phyloP scores from a whole-genome alignment of 2,113 vertebrate species.

The Lathamus discolor region DNA sequence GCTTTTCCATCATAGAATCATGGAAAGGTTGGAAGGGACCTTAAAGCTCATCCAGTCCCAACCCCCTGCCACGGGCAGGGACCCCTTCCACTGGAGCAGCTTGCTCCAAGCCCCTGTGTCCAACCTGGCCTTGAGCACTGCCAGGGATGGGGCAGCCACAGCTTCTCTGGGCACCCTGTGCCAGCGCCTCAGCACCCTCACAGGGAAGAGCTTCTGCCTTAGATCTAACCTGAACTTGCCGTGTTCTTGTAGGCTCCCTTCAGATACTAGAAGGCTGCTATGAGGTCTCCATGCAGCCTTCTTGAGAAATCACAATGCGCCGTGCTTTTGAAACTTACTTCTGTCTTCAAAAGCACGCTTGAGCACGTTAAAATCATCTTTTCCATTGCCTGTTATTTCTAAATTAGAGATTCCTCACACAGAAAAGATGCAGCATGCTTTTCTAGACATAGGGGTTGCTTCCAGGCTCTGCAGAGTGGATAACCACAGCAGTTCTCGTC shows the following conservation, averaged over 20 bases:
- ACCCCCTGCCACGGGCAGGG: neutral
- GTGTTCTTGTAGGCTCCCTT: no score
- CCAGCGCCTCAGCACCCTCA: neutral
- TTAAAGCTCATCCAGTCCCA: neutral
- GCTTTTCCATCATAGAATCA: neutral
- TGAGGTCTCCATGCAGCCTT: no score
- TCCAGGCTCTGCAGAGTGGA: neutral
- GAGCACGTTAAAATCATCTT: neutral
- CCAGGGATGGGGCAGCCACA: no score
- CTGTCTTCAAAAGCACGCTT: neutral
- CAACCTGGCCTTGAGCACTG: no score
- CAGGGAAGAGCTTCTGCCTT: neutral
- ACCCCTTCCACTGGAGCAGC: neutral
- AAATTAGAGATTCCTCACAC: rapidly evolving
- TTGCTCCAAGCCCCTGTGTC: no score
- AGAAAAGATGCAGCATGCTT: neutral
- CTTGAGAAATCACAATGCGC: neutral
- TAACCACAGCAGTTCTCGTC: neutral
- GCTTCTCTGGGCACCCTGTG: neutral
- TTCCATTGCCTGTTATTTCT: neutral
- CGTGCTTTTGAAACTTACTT: neutral
- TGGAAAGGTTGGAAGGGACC: neutral
- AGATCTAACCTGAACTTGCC: neutral
- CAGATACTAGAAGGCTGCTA: no score
- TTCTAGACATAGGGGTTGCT: neutral